phyloP scores from a whole-genome alignment of 2,888 invertebrate genomes.

The Calameuta idolon region DNA sequence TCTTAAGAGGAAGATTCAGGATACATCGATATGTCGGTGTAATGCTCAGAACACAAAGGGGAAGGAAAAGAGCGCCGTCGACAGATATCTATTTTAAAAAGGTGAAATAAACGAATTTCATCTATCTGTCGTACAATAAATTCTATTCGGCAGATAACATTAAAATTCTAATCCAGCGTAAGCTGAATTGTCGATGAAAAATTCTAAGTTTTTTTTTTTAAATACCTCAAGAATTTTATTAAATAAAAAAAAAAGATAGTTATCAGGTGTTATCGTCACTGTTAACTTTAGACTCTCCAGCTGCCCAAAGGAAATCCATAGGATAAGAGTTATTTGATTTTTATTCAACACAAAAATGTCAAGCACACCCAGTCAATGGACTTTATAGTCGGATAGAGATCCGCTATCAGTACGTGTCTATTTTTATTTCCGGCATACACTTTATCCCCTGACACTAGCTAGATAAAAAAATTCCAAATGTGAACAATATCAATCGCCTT shows the following conservation, averaged over 20 bases:
- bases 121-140: neutral
- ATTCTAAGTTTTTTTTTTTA: neutral
- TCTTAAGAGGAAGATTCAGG: neutral
- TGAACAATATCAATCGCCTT: neutral
- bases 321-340: neutral
- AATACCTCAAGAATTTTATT: neutral
- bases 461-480: neutral
- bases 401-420: neutral
- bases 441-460: neutral
- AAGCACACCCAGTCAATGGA: neutral
- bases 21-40: no score
- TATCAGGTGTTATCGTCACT: neutral
- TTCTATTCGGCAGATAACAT: neutral
- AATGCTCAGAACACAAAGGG: no score
- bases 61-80: no score
- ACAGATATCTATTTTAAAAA: neutral
- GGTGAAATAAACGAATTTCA: neutral
- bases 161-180: neutral
- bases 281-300: neutral
- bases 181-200: neutral
- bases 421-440: neutral
- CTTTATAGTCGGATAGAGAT: neutral
- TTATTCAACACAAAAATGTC: neutral
- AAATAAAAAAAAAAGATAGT: neutral
- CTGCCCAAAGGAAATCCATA: neutral